Percentiles rank a stretch among this genome's conserved stretches.
phyloP scores from a whole-genome alignment of 2,113 vertebrate species.

The Onychorhynchus coronatus region DNA sequence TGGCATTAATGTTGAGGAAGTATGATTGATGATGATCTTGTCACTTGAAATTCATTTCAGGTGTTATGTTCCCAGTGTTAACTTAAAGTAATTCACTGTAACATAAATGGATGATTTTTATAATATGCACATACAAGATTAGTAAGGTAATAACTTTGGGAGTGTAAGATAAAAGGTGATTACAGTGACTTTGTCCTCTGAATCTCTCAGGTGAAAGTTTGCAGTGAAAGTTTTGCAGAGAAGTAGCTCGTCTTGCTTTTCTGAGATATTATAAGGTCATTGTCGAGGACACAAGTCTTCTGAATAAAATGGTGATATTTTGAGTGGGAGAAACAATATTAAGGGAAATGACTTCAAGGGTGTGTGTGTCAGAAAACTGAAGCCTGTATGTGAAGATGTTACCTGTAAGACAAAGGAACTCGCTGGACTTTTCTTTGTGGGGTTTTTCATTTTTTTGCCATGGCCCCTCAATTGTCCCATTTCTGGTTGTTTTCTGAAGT shows the following conservation, averaged over 20 bases:
- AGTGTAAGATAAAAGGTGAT: slow-evolving; percentile 38
- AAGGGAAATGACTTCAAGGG: not conserved
- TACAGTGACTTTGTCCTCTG: slow-evolving; percentile 56
- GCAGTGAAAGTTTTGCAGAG: slow-evolving; percentile 10
- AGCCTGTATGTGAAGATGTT: not conserved
- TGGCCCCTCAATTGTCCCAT: not conserved
- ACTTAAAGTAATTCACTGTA: slow-evolving; percentile 68
- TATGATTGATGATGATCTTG: slow-evolving; percentile 75
- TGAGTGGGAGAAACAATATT: not conserved
- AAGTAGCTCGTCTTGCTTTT: not conserved
- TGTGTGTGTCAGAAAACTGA: not conserved
- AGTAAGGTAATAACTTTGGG: slow-evolving; percentile 63
- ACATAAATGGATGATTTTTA: slow-evolving; percentile 75
- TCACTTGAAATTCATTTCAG: slow-evolving; percentile 73
- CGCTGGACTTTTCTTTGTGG: not conserved
- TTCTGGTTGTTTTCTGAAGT: not conserved
- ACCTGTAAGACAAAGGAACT: not conserved
- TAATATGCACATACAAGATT: slow-evolving; percentile 68
- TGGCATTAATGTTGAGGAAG: slow-evolving; percentile 62
- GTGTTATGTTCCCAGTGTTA: slow-evolving; percentile 64
- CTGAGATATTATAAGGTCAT: not conserved
- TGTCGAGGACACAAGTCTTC: not conserved
- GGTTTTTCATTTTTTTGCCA: not conserved
- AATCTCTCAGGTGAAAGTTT: slow-evolving; percentile 39
- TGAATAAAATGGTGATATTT: not conserved